Evolutionary conservation across 1,140 invertebrate species (phyloP), one percentile per base, ranked within the genome.

Genomic region (Zaprionus gabonicus): DNA sequence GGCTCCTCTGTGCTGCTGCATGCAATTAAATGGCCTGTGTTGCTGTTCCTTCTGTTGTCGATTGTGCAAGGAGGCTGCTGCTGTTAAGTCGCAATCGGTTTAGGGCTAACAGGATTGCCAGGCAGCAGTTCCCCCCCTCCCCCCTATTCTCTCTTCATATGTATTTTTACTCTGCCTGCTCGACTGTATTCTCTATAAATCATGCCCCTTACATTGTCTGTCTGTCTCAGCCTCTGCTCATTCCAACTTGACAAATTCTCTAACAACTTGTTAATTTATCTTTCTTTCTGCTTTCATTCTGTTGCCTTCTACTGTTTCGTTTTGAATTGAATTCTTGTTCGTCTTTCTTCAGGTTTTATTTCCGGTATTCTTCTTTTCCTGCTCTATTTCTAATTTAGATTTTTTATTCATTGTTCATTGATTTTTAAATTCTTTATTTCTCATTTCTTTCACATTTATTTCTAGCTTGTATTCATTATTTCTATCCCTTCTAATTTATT

Each of bases 261-360:
- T 46, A 46, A 46, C 41, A 46, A 17, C 41, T 17, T 46, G 41
- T 46, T 46, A 46, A 46, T 46, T 44, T 44, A 44, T n/a, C 38
- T 41, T 1, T 44, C 7, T 44, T 17, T 44, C 7, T 44, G 17
- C n/a, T 17, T 7, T 17, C 41, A 17, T 17, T 44, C 41, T 44
- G 7, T 7, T 44, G 0, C 0, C 15, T 44, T 44, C 3, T 3
- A 1, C 41, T 17, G n/a, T 44, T 17, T 44, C n/a, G 0, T n/a
- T 17, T 17, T 44, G 2, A 44, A 44, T 44, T 44, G n/a, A 9
- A 46, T 17, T 17, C 41, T 46, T 46, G n/a, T 46, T 9, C 3
- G 9, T 9, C 31, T 31, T 31, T 31, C 28, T 31, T 10, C n/a
- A 46, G 15, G n/a, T 17, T 46, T 46, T 9, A 3, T 17, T n/a